These are phyloP conservation scores for Nixonia krombeini DNA, from an alignment of 1,140 invertebrate genomes.

Conservation along the genomic window DNA sequence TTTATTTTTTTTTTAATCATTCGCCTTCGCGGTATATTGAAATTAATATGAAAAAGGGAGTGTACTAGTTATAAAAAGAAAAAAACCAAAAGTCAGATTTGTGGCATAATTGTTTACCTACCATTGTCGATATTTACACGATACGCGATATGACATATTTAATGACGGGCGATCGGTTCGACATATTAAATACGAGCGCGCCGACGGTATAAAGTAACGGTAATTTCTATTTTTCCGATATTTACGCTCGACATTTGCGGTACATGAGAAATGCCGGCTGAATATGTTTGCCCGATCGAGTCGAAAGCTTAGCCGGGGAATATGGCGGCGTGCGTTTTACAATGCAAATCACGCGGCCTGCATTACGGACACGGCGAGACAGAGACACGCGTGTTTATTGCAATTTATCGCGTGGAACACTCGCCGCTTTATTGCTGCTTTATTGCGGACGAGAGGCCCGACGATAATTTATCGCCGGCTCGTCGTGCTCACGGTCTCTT, in stretches of 20 bases:
- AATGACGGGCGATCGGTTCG: background rate
- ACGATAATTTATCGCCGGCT: constrained; percentile 10
- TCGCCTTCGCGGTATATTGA: too few relatives aligned
- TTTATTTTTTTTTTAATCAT: too few relatives aligned
- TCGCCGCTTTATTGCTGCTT: constrained; percentile 17
- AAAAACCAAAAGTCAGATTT: too few relatives aligned
- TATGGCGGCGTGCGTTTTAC: background rate
- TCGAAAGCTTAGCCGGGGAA: background rate
- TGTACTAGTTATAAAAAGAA: background rate
- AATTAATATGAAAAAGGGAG: too few relatives aligned
- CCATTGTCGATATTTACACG: background rate
- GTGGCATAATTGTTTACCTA: too few relatives aligned
- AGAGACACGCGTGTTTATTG: constrained; percentile 1
- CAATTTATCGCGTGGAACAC: constrained; percentile 13
- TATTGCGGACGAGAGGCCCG: constrained; percentile 13
- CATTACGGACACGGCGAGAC: constrained; percentile 5
- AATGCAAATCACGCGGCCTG: constrained; percentile 2
- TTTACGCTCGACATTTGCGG: background rate
- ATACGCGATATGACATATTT: background rate
- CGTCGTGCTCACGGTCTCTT: too few relatives aligned
- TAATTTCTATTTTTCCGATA: background rate
- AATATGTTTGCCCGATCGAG: background rate
- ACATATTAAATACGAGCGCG: too few relatives aligned
- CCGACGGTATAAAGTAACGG: too few relatives aligned
- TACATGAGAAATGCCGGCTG: background rate